phyloP scores from a whole-genome alignment of 2,888 invertebrate species.

The Anthophora plumipes region DNA sequence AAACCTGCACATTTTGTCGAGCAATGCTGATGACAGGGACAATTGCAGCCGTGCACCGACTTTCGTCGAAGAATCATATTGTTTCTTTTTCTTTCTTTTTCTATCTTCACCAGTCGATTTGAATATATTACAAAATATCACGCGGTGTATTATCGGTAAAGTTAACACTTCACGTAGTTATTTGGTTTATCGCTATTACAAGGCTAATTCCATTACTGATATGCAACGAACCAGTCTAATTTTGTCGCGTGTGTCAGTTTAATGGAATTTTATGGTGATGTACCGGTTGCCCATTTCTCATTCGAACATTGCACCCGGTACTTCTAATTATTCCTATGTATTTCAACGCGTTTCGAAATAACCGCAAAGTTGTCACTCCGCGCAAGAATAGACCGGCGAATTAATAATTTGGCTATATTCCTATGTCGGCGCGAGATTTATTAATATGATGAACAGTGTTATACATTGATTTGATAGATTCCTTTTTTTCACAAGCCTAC shows the following conservation, averaged over 20 bases:
- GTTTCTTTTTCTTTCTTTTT: constrained; percentile 42
- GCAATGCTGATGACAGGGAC: constrained; percentile 83
- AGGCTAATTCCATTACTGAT: constrained; percentile 12
- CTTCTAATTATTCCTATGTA: constrained; percentile 27
- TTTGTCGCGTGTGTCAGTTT: constrained; percentile 7
- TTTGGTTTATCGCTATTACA: neutral
- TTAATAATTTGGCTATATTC: neutral
- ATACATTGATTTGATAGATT: constrained; percentile 2
- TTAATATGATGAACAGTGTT: neutral
- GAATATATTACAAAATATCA: constrained; percentile 11
- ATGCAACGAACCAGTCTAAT: constrained; percentile 11
- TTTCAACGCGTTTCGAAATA: constrained; percentile 4
- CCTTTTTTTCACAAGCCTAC: constrained; percentile 18
- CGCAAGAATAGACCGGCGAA: constrained; percentile 3
- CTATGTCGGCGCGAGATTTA: neutral
- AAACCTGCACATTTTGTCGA: constrained; percentile 82
- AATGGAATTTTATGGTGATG: constrained; percentile 21
- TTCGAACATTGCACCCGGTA: constrained; percentile 15
- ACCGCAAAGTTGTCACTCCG: constrained; percentile 20
- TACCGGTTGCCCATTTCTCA: neutral
- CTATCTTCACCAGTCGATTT: constrained; percentile 22
- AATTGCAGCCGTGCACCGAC: constrained; percentile 79
- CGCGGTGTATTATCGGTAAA: constrained; percentile 12
- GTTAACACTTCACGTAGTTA: constrained; percentile 12
- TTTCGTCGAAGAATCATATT: constrained; percentile 78